phyloP scores from a whole-genome alignment of 2,888 invertebrate species.

The Rhamphomyia laevipes region DNA sequence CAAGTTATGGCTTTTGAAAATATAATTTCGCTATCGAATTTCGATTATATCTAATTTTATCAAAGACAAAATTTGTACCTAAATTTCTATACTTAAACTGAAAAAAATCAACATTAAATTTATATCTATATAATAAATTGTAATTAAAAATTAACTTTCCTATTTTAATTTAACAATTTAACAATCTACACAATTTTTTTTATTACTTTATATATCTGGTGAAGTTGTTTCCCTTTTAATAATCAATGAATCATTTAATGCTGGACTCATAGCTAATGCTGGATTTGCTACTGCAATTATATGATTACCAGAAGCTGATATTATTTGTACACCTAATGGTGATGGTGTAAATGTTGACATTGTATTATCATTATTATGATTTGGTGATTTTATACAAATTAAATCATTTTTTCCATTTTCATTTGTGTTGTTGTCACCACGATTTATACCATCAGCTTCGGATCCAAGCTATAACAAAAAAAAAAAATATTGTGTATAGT shows the following conservation, averaged over 20 bases:
- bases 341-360: constrained; percentile 14
- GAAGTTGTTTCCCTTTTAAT: constrained; percentile 33
- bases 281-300: constrained; percentile 86
- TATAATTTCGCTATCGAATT: no score
- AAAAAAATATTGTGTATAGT: background rate
- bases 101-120: no score
- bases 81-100: no score
- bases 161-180: no score
- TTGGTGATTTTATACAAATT: constrained; percentile 14
- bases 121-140: no score
- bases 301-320: constrained; percentile 73
- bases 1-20: no score
- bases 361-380: constrained; percentile 3
- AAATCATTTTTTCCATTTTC: constrained; percentile 7
- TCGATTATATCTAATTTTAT: no score
- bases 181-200: background rate
- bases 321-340: constrained; percentile 51
- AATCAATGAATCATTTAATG: constrained; percentile 29
- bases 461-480: constrained; percentile 8
- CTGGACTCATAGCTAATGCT: constrained; percentile 54
- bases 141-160: no score
- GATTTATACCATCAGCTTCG: constrained; percentile 5
- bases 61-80: no score
- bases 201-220: constrained; percentile 25
- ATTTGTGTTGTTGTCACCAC: background rate